Evolutionary conservation across 2,888 invertebrate species (phyloP).

Genomic region (Calameuta pallipes): DNA sequence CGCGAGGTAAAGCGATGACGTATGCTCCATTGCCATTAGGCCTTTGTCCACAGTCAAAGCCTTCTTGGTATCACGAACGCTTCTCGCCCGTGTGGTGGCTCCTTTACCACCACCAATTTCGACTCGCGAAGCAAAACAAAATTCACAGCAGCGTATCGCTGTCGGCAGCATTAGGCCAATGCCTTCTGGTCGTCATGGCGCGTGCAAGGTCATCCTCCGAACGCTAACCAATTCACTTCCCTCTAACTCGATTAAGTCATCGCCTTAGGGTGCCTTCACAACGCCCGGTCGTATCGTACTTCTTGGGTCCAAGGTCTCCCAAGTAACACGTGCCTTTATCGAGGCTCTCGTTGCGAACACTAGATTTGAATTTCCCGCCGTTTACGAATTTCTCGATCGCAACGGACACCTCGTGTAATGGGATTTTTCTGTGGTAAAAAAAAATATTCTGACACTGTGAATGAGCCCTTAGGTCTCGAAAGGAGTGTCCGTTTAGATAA

Average conservation of each 20-base stretch:
- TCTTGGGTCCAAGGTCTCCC: not conserved
- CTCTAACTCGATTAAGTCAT: slow-evolving; percentile 43
- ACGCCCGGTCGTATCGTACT: not conserved
- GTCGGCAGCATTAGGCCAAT: slow-evolving; percentile 41
- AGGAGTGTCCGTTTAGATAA: too few relatives aligned
- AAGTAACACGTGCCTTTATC: not conserved
- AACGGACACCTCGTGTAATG: not conserved
- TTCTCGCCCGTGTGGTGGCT: not conserved
- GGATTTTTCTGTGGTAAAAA: too few relatives aligned
- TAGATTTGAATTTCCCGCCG: not conserved
- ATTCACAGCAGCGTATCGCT: slow-evolving; percentile 17
- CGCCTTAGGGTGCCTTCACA: slow-evolving; percentile 21
- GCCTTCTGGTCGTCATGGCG: slow-evolving; percentile 42
- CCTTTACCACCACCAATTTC: not conserved
- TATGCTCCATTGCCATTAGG: not conserved
- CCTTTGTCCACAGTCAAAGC: not conserved
- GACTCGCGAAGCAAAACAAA: slow-evolving; percentile 24
- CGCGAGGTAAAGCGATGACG: not conserved
- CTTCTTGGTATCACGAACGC: not conserved
- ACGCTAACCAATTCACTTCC: slow-evolving; percentile 38
- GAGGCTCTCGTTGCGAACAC: not conserved
- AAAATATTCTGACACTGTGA: too few relatives aligned
- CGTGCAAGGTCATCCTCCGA: slow-evolving; percentile 50
- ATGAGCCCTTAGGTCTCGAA: too few relatives aligned
- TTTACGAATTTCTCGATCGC: not conserved